Evolutionary conservation across 2,113 vertebrate genomes (phyloP).

Genomic region (Silurus glanis): DNA sequence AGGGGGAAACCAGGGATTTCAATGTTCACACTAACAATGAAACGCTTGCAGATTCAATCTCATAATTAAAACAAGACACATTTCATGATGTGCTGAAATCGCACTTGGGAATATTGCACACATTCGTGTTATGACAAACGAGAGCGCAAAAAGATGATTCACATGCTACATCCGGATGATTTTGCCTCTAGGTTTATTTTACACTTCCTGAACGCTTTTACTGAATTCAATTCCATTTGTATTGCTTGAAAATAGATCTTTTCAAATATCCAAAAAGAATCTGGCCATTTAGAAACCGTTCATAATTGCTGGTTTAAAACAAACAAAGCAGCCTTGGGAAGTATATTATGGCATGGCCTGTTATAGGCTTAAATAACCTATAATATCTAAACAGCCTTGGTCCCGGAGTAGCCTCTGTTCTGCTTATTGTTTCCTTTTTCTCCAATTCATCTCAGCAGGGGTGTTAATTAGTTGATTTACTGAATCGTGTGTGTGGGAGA

Average conservation of each 20-base stretch:
- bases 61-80: not conserved
- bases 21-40: not conserved
- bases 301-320: not conserved
- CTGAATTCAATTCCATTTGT: not conserved
- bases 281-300: constrained; percentile 4
- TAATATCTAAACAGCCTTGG: not conserved
- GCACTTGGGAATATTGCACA: not conserved
- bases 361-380: not conserved
- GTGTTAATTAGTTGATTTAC: not conserved
- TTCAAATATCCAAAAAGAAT: not conserved
- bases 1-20: not conserved
- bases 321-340: not conserved
- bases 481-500: not conserved
- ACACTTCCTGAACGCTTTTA: not conserved
- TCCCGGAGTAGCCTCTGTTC: not conserved
- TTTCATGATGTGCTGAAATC: not conserved
- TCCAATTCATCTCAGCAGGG: not conserved
- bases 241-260: not conserved
- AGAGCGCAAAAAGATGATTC: not conserved
- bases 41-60: not conserved
- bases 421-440: not conserved
- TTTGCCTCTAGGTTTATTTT: not conserved
- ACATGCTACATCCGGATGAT: not conserved
- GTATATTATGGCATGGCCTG: not conserved
- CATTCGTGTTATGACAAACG: not conserved